These are phyloP conservation scores for Pseudomyrmex dendroicus DNA, from an alignment of 1,140 invertebrate species.

Conservation along the genomic window DNA sequence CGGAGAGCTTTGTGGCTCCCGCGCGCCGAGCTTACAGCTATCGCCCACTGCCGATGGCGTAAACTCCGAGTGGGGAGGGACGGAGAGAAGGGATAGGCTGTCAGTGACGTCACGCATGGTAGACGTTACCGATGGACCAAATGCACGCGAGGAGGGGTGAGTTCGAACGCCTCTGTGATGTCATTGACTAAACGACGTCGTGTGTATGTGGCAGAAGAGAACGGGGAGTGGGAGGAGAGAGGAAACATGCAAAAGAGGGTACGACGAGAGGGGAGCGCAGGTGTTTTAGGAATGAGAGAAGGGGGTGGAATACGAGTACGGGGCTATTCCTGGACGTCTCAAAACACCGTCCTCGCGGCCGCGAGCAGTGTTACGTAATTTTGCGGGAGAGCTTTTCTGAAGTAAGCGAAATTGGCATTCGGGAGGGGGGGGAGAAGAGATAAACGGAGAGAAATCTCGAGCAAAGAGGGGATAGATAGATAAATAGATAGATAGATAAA, in stretches of 20 bases:
- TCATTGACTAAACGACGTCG: slow-evolving; percentile 69
- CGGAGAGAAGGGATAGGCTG: slow-evolving; percentile 9
- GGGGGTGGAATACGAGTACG: slow-evolving; percentile 64
- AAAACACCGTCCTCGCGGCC: slow-evolving; percentile 69
- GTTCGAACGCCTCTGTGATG: slow-evolving; percentile 61
- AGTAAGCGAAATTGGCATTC: slow-evolving; percentile 70
- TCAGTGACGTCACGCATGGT: slow-evolving; percentile 65
- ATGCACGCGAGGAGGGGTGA: slow-evolving; percentile 36
- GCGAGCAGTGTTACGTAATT: slow-evolving; percentile 73
- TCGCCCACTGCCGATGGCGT: slow-evolving; percentile 60
- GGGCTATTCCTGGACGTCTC: slow-evolving; percentile 74
- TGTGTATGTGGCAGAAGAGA: not conserved
- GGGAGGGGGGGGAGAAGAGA: not conserved
- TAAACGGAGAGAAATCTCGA: not conserved
- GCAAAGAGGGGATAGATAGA: not conserved
- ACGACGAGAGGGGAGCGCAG: slow-evolving; percentile 35
- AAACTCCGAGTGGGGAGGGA: slow-evolving; percentile 33
- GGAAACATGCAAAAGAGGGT: slow-evolving; percentile 53
- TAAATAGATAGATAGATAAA: not conserved
- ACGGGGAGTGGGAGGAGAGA: not conserved
- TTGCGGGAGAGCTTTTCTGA: slow-evolving; percentile 69
- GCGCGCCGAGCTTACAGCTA: slow-evolving; percentile 64
- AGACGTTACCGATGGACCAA: slow-evolving; percentile 50
- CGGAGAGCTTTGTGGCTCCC: slow-evolving; percentile 56
- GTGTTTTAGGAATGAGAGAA: slow-evolving; percentile 62